Conservation (phyloP, 2,113 vertebrate genomes). For the Todiramphus saurophagus region DNA sequence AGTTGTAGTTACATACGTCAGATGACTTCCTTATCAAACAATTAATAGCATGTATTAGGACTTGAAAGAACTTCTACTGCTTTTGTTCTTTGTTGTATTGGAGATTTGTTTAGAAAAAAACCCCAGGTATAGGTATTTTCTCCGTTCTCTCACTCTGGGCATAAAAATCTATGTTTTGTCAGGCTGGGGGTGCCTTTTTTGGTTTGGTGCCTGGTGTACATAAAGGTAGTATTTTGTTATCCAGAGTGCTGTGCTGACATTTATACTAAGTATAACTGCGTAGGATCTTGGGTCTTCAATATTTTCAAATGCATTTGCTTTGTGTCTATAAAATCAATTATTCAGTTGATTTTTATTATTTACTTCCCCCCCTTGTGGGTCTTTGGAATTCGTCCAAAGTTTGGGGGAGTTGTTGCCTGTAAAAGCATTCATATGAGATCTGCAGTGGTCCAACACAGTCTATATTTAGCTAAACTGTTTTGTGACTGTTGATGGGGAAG, state of each 20-base stretch:
- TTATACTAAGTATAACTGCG: not conserved
- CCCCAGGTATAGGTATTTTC: not conserved
- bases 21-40: not conserved
- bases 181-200: not conserved
- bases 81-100: not conserved
- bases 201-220: not conserved
- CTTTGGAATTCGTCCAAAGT: slow-evolving; percentile 36
- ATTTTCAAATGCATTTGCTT: not conserved
- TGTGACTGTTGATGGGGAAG: slow-evolving; percentile 56
- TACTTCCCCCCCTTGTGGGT: not conserved
- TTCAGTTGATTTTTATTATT: not conserved
- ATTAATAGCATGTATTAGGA: not conserved
- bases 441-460: slow-evolving; percentile 23
- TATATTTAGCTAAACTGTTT: slow-evolving; percentile 71
- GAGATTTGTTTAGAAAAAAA: not conserved
- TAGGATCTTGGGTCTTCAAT: not conserved
- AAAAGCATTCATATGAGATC: slow-evolving; percentile 43
- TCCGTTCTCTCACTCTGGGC: not conserved
- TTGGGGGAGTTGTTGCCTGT: not conserved
- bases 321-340: not conserved
- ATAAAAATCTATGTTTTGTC: not conserved
- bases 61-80: not conserved
- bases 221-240: not conserved
- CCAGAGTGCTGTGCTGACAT: not conserved
- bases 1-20: not conserved